Conservation (phyloP, 2,888 invertebrate genomes). For the Archips crataeganus region DNA sequence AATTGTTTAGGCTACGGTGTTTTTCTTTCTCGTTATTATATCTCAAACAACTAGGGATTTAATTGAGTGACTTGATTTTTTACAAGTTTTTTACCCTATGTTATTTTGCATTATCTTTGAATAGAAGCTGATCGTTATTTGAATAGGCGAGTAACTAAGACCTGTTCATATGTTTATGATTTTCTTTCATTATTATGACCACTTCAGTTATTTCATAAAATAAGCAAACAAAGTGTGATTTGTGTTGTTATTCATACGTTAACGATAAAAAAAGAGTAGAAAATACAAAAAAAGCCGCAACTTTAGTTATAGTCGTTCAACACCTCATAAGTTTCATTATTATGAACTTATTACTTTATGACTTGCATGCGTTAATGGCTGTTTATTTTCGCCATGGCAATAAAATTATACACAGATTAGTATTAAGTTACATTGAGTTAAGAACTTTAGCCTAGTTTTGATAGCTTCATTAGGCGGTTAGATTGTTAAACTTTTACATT, state of each 20-base stretch:
- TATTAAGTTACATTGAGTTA: constrained; percentile 14
- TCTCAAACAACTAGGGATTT: too few relatives aligned
- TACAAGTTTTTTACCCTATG: too few relatives aligned
- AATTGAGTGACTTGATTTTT: too few relatives aligned
- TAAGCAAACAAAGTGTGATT: background rate
- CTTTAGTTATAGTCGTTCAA: background rate
- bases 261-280: too few relatives aligned
- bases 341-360: constrained; percentile 8
- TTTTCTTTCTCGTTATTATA: too few relatives aligned
- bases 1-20: too few relatives aligned
- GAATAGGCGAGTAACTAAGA: background rate
- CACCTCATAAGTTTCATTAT: background rate
- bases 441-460: background rate
- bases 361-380: constrained; percentile 9
- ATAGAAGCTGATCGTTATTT: background rate
- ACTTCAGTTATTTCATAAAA: background rate
- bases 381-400: constrained; percentile 7
- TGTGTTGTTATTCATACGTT: too few relatives aligned
- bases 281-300: too few relatives aligned
- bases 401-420: constrained; percentile 8
- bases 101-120: background rate
- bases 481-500: constrained; percentile 19
- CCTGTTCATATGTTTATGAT: background rate
- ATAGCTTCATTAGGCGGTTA: constrained; percentile 19
- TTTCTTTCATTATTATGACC: background rate